Conservation (phyloP, 2,888 invertebrate species). For the Phengaris arion region DNA sequence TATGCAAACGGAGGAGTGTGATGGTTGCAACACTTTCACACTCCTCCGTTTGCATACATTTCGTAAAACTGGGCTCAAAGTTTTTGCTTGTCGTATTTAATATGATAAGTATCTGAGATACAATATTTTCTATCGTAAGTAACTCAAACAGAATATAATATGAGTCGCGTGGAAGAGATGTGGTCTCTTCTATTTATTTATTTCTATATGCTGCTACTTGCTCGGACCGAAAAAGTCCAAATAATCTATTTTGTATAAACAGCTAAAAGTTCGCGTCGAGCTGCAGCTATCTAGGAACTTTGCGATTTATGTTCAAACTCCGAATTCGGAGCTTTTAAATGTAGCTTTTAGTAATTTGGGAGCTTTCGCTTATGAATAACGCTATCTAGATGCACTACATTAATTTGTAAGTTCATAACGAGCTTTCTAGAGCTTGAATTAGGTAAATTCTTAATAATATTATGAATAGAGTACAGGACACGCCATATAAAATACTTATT, state of each 20-base stretch:
- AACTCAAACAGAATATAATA: no score
- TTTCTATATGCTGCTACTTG: background rate
- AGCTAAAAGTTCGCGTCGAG: slow-evolving; percentile 2
- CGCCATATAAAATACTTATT: no score
- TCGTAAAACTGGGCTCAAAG: no score
- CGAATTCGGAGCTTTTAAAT: slow-evolving; percentile 23
- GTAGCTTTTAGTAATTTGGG: slow-evolving; percentile 23
- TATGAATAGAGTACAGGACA: no score
- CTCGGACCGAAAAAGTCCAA: background rate
- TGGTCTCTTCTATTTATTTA: no score
- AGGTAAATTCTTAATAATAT: background rate
- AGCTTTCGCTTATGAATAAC: slow-evolving; percentile 19
- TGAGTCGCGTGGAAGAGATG: no score
- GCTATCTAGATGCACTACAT: slow-evolving; percentile 18
- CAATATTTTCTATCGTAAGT: no score
- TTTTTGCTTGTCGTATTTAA: no score
- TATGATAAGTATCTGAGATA: no score
- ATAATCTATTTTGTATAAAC: background rate
- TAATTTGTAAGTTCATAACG: slow-evolving; percentile 16
- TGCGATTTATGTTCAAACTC: slow-evolving; percentile 17
- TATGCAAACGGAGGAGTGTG: no score
- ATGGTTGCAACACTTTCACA: no score
- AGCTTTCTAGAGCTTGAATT: slow-evolving; percentile 14
- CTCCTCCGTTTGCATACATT: no score
- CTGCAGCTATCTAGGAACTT: background rate